Evolutionary conservation across 2,888 invertebrate species (phyloP).

Genomic region (Brachypterus glaber): DNA sequence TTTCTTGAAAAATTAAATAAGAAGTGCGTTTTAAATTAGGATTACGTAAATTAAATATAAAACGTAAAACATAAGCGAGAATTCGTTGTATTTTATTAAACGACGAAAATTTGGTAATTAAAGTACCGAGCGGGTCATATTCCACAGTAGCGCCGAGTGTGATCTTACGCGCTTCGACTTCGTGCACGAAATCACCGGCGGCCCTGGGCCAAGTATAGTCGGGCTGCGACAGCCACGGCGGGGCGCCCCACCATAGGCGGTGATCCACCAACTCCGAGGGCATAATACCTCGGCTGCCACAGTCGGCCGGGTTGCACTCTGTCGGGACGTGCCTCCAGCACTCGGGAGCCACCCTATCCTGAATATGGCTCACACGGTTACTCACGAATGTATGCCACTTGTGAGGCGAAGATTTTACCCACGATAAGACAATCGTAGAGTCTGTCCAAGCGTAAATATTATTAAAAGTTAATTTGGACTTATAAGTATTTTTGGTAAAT

Average conservation of each 20-base stretch:
- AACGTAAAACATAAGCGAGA: too few relatives aligned
- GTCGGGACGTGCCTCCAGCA: slow-evolving; percentile 2
- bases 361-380: slow-evolving; percentile 3
- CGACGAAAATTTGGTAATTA: too few relatives aligned
- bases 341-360: slow-evolving; percentile 3
- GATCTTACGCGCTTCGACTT: too few relatives aligned
- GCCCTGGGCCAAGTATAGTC: too few relatives aligned
- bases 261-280: slow-evolving; percentile 3
- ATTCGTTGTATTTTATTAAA: too few relatives aligned
- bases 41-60: too few relatives aligned
- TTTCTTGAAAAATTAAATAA: too few relatives aligned
- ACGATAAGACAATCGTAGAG: not conserved
- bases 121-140: too few relatives aligned
- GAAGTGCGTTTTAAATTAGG: too few relatives aligned
- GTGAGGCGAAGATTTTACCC: slow-evolving; percentile 3
- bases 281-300: slow-evolving; percentile 5
- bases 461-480: not conserved
- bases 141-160: too few relatives aligned
- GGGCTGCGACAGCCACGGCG: too few relatives aligned
- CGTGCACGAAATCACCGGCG: too few relatives aligned
- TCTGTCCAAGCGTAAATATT: not conserved
- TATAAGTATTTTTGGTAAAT: not conserved
- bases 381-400: not conserved
- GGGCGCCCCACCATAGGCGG: slow-evolving; percentile 3
- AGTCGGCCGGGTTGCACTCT: slow-evolving; percentile 6